Conservation (phyloP, 2,888 invertebrate genomes). For the Plemyria rubiginata region DNA sequence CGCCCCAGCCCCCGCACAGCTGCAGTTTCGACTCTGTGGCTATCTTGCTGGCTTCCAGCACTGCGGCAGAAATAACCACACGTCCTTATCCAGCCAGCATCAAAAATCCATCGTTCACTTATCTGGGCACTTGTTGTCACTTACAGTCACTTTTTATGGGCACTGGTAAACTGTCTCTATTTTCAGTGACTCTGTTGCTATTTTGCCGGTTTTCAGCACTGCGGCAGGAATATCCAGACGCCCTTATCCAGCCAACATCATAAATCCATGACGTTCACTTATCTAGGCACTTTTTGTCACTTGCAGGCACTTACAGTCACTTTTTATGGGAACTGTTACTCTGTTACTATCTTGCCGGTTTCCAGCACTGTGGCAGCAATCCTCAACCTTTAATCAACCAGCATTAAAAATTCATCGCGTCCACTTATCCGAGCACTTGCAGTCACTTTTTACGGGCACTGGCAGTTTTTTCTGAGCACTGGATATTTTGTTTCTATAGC, state of each 20-base stretch:
- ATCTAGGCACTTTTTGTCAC: background rate
- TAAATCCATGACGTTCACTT: background rate
- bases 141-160: background rate
- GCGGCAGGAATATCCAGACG: no score
- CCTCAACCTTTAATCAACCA: no score
- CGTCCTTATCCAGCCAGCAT: slow-evolving; percentile 2
- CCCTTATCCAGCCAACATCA: no score
- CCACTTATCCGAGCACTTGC: background rate
- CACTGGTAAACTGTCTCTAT: background rate
- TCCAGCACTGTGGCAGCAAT: no score
- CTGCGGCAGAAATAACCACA: slow-evolving; percentile 13
- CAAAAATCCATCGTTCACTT: slow-evolving; percentile 7
- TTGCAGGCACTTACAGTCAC: background rate
- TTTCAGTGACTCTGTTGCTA: no score
- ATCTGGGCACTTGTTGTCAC: background rate
- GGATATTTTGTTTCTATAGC: background rate
- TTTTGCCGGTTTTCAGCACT: no score
- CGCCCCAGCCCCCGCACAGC: slow-evolving; percentile 76
- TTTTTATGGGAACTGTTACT: no score
- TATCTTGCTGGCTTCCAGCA: slow-evolving; percentile 73
- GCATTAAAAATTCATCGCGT: no score
- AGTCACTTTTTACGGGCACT: background rate
- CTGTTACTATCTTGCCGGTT: no score
- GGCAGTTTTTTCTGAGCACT: background rate
- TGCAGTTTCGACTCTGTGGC: slow-evolving; percentile 78